Evolutionary conservation across 1,140 invertebrate species (phyloP).

Genomic region (Aphelenchoides avenae): DNA sequence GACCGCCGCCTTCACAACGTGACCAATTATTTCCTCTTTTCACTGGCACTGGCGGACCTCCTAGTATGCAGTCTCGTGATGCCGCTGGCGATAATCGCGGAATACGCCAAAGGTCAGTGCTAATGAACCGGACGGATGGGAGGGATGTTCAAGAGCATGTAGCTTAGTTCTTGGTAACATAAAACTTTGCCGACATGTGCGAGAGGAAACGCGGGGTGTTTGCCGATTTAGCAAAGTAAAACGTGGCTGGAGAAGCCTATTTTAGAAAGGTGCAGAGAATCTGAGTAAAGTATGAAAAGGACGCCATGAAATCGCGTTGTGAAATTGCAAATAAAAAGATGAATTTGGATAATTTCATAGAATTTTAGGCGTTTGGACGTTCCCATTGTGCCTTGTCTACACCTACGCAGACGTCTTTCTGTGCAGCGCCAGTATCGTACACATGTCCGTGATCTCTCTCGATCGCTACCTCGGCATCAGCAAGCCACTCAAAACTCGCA

Average conservation of each 20-base stretch:
- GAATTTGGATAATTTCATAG: constrained; percentile 64
- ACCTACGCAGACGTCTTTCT: constrained; percentile 88
- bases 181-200: no score
- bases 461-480: constrained; percentile 85
- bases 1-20: constrained; percentile 60
- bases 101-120: no score
- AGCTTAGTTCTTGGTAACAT: no score
- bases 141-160: no score
- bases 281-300: no score
- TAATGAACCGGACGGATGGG: no score
- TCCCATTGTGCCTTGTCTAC: constrained; percentile 84
- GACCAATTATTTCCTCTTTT: constrained; percentile 63
- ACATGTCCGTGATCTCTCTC: constrained; percentile 92
- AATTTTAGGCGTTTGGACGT: constrained; percentile 82
- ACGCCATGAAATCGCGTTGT: no score
- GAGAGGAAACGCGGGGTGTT: no score
- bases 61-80: constrained; percentile 59
- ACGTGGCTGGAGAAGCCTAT: no score
- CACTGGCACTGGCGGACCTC: constrained; percentile 62
- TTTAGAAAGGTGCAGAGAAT: no score
- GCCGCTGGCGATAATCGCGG: constrained; percentile 55
- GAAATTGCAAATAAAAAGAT: no score
- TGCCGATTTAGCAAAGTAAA: no score
- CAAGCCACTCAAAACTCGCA: constrained; percentile 75
- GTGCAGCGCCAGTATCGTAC: constrained; percentile 87